These are phyloP conservation scores for Rhyzopertha dominica DNA, from an alignment of 1,140 invertebrate genomes.

Conservation along the genomic window DNA sequence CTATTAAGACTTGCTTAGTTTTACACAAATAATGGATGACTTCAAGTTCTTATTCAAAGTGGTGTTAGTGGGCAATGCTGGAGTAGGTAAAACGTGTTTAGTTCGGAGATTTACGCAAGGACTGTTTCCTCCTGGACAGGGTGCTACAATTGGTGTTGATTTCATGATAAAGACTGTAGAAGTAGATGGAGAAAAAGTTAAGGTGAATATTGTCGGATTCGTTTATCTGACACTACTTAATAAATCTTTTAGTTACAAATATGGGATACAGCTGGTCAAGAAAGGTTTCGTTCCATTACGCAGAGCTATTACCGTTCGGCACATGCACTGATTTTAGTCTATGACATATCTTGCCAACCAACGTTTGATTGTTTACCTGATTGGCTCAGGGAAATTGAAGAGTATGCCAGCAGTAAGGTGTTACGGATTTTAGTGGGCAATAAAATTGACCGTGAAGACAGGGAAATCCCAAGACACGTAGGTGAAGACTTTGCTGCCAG, in stretches of 20 bases:
- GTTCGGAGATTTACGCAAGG: constrained; percentile 89
- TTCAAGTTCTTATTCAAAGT: constrained; percentile 99
- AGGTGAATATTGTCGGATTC: constrained; percentile 73
- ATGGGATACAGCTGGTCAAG: constrained; percentile 97
- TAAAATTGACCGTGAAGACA: constrained; percentile 92
- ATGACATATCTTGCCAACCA: constrained; percentile 95
- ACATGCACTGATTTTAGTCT: constrained; percentile 94
- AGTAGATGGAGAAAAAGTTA: constrained; percentile 97
- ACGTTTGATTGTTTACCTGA: constrained; percentile 95
- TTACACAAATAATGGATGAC: too few relatives aligned
- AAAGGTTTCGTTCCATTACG: constrained; percentile 95
- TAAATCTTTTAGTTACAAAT: constrained; percentile 90
- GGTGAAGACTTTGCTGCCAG: constrained; percentile 94
- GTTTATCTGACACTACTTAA: too few relatives aligned
- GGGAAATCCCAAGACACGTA: constrained; percentile 89
- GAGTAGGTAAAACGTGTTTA: constrained; percentile 91
- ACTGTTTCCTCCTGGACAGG: constrained; percentile 92
- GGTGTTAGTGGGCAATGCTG: constrained; percentile 90
- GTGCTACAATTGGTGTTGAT: constrained; percentile 98
- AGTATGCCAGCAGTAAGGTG: constrained; percentile 93
- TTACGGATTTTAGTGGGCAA: constrained; percentile 90
- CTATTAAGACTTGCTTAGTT: constrained; percentile 6
- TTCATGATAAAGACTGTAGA: constrained; percentile 99
- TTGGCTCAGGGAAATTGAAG: constrained; percentile 94
- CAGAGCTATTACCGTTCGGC: constrained; percentile 97